Conservation (phyloP, 2,113 vertebrate genomes). For the Ameiurus melas region DNA sequence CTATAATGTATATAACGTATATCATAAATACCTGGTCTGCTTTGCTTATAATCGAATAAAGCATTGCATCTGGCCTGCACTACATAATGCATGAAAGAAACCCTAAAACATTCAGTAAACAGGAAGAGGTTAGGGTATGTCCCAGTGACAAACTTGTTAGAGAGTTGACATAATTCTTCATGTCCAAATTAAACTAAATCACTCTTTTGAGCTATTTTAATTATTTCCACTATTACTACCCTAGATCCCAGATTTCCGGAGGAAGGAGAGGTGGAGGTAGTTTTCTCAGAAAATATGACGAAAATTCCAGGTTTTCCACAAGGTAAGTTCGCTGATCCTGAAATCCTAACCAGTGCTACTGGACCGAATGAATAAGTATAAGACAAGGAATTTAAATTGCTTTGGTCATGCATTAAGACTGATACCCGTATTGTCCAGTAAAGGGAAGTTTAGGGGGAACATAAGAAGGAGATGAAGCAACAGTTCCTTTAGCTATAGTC, state of each 20-base stretch:
- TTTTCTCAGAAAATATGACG: slow-evolving; percentile 85
- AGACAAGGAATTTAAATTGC: background rate
- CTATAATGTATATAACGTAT: background rate
- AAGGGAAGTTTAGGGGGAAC: background rate
- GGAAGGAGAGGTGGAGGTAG: slow-evolving; percentile 82
- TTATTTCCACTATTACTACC: slow-evolving; percentile 51
- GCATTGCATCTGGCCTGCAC: background rate
- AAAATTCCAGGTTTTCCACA: slow-evolving; percentile 76
- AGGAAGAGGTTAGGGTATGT: too few species aligned
- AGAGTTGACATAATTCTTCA: too few species aligned
- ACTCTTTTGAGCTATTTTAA: background rate
- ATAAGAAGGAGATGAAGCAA: background rate
- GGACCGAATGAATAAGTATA: background rate
- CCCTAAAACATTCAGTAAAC: too few species aligned
- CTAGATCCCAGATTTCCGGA: slow-evolving; percentile 87
- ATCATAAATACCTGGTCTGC: background rate
- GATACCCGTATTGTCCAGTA: background rate
- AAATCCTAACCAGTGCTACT: background rate
- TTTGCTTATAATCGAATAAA: background rate
- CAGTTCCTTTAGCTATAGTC: background rate
- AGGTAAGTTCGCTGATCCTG: slow-evolving; percentile 25
- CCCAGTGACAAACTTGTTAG: too few species aligned
- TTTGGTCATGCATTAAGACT: background rate
- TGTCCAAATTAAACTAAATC: background rate
- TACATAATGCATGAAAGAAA: too few species aligned